Conservation (phyloP, 2,113 vertebrate genomes). For the Zingel zingel region DNA sequence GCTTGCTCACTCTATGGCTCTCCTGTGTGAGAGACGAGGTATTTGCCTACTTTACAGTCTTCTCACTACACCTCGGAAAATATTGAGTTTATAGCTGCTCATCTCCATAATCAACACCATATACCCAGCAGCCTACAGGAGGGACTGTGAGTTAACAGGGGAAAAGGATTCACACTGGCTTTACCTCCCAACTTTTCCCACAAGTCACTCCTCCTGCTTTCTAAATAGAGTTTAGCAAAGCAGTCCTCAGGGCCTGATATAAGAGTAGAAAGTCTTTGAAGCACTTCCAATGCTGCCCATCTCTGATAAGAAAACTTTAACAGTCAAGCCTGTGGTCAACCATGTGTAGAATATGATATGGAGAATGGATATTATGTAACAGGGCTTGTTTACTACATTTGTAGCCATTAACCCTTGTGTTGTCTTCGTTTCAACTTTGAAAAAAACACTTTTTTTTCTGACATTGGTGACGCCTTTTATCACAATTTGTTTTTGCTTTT, state of each 20-base stretch:
- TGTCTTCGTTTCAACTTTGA: no score
- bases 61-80: conserved; percentile 74
- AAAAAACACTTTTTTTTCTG: no score
- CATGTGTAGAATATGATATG: conserved; percentile 15
- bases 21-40: conserved; percentile 64
- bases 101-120: conserved; percentile 84
- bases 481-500: no score
- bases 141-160: conserved; percentile 64
- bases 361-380: not conserved
- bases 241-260: conserved; percentile 39
- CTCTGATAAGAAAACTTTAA: conserved; percentile 43
- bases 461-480: no score
- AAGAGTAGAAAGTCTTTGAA: conserved; percentile 48
- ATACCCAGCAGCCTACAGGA: conserved; percentile 62
- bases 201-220: conserved; percentile 54
- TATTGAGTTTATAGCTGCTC: conserved; percentile 81
- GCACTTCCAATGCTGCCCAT: conserved; percentile 39
- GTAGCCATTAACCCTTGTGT: no score
- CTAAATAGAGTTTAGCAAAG: conserved; percentile 61
- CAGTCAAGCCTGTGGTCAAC: conserved; percentile 27
- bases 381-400: not conserved
- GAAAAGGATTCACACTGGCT: conserved; percentile 67
- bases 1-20: conserved; percentile 70
- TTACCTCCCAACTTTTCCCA: conserved; percentile 62
- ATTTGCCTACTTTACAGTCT: conserved; percentile 78